These are phyloP conservation scores for Antedon bifida DNA, from an alignment of 35 echinoderm and acorn worm genomes.

Conservation along the genomic window DNA sequence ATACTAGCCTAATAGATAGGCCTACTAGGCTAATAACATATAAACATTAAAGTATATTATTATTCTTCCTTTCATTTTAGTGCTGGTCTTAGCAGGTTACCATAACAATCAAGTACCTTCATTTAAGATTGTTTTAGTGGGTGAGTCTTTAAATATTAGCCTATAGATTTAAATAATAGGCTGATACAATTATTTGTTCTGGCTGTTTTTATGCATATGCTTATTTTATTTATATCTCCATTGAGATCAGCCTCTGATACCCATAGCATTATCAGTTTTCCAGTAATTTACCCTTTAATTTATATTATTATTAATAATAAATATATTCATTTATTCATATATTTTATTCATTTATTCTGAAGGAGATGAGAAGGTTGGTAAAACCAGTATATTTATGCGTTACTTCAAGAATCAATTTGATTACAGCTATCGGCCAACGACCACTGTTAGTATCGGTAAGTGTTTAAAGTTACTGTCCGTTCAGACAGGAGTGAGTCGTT, in stretches of 20 bases:
- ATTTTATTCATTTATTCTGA: not conserved
- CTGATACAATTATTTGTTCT: not conserved
- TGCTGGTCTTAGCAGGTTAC: not conserved
- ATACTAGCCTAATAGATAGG: not conserved
- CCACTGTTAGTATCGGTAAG: conserved; percentile 74
- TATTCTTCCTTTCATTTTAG: not conserved
- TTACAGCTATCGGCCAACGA: conserved; percentile 89
- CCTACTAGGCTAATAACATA: not conserved
- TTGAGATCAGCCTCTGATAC: too few species aligned
- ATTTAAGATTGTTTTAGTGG: conserved; percentile 35
- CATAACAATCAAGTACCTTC: conserved; percentile 16
- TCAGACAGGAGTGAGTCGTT: too few species aligned
- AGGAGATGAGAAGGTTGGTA: conserved; percentile 92
- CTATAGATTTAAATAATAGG: not conserved
- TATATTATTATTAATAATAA: too few species aligned
- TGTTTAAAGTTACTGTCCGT: not conserved
- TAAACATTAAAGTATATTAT: too few species aligned
- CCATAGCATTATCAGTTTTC: too few species aligned
- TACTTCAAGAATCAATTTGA: conserved; percentile 99
- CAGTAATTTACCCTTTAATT: too few species aligned
- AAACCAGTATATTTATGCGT: conserved; percentile 84
- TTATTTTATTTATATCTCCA: too few species aligned
- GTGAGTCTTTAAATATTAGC: not conserved
- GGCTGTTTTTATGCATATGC: too few species aligned
- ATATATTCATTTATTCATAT: too few species aligned